Base-by-base conservation (phyloP, 2,113 vertebrate species). In the Eira barbara region DNA sequence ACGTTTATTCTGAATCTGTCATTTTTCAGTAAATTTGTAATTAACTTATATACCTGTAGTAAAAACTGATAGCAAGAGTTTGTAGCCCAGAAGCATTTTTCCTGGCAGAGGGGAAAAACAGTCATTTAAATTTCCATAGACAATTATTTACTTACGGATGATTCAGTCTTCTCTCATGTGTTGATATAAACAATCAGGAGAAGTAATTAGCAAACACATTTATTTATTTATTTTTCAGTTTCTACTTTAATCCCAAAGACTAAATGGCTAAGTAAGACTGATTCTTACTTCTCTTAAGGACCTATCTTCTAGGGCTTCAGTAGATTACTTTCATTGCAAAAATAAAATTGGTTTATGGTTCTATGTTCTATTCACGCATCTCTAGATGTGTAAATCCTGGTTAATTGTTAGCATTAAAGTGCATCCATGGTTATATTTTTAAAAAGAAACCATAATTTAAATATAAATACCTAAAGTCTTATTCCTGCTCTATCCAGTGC, bases 11-110 rank as follows among this genome's bases (percentile, higher is more conserved):
- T 87, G 67, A 97, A 45, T 61, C 42, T 67, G 11, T 65, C 42
- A 84, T 83, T 95, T 27, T 85, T 94, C 42, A 89, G 27, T 86
- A 92, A 94, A 80, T 80, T 94, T 96, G 31, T 74, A 89, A 93
- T 95, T 92, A 65, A 92, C 87, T 92, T 96, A 69, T 25, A 55
- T 91, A 4, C 2, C 12, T 89, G 7, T 71, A 42, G 59, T 85
- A 80, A 94, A 95, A 95, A 76, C 27, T 71, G 74, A 67, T 18
- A 74, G 39, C 45, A 84, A 89, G 85, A 95, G 12, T 78, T 96
- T 94, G 29, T 85, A 96, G 15, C 39, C n/a, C 55, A 57, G 73
- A 79, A 76, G 36, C 6, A 81, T 67, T 92, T 95, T 94, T 95
- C 73, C 61, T 96, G 9, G 39, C 9, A 97, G 80, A 91, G 52